Evolutionary conservation across 2,113 vertebrate genomes (phyloP).

Genomic region (Dolichallabes microphthalmus): DNA sequence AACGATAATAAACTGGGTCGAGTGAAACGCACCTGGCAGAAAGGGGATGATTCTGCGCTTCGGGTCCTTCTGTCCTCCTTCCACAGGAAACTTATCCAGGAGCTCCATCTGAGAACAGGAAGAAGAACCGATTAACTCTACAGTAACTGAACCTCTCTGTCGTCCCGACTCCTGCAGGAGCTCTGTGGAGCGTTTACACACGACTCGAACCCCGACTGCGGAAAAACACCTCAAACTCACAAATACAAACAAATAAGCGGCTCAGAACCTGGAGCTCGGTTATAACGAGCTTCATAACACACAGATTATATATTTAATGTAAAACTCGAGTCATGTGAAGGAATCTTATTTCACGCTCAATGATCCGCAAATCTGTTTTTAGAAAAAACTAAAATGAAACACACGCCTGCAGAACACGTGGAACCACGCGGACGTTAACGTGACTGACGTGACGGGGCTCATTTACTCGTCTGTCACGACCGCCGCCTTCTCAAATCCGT

Average conservation of each 20-base stretch:
- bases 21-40: constrained; percentile 80
- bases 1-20: neutral
- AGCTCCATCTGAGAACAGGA: constrained; percentile 87
- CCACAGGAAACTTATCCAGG: constrained; percentile 98
- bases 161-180: neutral
- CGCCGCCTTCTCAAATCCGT: too few relatives aligned
- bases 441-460: too few relatives aligned
- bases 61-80: constrained; percentile 98
- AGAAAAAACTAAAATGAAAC: too few relatives aligned
- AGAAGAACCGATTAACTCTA: neutral
- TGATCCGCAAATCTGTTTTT: too few relatives aligned
- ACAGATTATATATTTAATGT: neutral
- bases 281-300: neutral
- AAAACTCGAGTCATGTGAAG: neutral
- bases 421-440: too few relatives aligned
- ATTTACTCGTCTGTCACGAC: too few relatives aligned
- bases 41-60: constrained; percentile 98
- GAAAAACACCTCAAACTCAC: too few relatives aligned
- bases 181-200: neutral
- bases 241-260: too few relatives aligned
- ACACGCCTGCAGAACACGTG: too few relatives aligned
- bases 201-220: neutral
- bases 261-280: neutral
- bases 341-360: neutral
- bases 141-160: neutral